phyloP scores from a whole-genome alignment of 2,888 invertebrate genomes.

The Pammene fasciana region DNA sequence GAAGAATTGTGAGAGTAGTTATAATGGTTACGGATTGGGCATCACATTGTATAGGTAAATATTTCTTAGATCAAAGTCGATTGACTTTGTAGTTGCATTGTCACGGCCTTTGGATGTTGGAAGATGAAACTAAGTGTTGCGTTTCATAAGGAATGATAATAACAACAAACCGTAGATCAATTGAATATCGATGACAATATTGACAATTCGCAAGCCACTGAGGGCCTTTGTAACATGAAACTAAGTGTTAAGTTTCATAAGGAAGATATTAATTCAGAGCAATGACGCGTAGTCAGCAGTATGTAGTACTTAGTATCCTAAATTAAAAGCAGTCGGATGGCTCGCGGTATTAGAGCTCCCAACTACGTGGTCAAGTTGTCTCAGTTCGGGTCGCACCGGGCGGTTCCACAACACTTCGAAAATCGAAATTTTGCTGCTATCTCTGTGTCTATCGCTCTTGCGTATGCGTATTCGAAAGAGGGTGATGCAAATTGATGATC shows the following conservation, averaged over 20 bases:
- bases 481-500: too few species aligned
- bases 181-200: conserved; percentile 2
- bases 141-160: conserved; percentile 22
- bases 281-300: too few species aligned
- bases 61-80: conserved; percentile 18
- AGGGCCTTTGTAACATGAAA: background rate
- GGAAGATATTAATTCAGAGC: too few species aligned
- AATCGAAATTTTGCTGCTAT: too few species aligned
- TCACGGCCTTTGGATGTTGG: conserved; percentile 8
- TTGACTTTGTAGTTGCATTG: conserved; percentile 14
- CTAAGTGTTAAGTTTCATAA: background rate
- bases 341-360: too few species aligned
- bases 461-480: too few species aligned
- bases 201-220: background rate
- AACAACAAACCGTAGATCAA: background rate
- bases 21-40: background rate
- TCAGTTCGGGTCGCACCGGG: too few species aligned
- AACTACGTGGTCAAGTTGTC: too few species aligned
- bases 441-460: too few species aligned
- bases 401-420: too few species aligned
- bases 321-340: too few species aligned
- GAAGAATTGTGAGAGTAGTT: background rate
- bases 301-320: too few species aligned
- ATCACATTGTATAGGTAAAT: background rate
- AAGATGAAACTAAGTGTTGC: conserved; percentile 23